Conservation (phyloP, 2,113 vertebrate species). For the Pungitius pungitius region DNA sequence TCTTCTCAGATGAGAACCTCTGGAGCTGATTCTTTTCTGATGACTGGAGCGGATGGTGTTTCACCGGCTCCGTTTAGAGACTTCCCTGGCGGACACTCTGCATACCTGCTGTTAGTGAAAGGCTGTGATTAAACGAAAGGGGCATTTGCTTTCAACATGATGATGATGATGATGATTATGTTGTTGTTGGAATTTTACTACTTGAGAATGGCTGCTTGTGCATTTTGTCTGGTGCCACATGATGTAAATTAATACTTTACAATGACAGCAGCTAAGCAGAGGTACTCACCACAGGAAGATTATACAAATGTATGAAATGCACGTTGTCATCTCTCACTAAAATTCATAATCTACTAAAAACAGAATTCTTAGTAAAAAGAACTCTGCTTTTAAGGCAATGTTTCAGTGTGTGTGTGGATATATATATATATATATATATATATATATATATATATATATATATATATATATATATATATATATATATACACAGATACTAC, state of each 20-base stretch:
- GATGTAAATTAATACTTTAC: slow-evolving; percentile 21
- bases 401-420: slow-evolving; percentile 8
- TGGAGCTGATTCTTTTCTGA: slow-evolving; percentile 27
- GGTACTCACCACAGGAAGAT: not conserved
- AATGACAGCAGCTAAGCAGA: not conserved
- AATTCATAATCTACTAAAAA: not conserved
- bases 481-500: not conserved
- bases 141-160: slow-evolving; percentile 49
- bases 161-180: slow-evolving; percentile 28
- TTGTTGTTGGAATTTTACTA: slow-evolving; percentile 31
- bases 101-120: slow-evolving; percentile 55
- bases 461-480: not conserved
- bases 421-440: not conserved
- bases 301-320: not conserved
- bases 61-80: slow-evolving; percentile 14
- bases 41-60: slow-evolving; percentile 9
- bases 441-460: no score
- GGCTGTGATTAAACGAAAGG: slow-evolving; percentile 51
- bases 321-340: slow-evolving; percentile 3
- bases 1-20: slow-evolving; percentile 1
- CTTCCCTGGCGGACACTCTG: slow-evolving; percentile 5
- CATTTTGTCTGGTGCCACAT: slow-evolving; percentile 29
- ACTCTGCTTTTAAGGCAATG: not conserved
- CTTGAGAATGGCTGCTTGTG: slow-evolving; percentile 22
- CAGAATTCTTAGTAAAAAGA: not conserved